These are phyloP conservation scores for Pachyramphus minor DNA, from an alignment of 2,113 vertebrate genomes.

Conservation along the genomic window DNA sequence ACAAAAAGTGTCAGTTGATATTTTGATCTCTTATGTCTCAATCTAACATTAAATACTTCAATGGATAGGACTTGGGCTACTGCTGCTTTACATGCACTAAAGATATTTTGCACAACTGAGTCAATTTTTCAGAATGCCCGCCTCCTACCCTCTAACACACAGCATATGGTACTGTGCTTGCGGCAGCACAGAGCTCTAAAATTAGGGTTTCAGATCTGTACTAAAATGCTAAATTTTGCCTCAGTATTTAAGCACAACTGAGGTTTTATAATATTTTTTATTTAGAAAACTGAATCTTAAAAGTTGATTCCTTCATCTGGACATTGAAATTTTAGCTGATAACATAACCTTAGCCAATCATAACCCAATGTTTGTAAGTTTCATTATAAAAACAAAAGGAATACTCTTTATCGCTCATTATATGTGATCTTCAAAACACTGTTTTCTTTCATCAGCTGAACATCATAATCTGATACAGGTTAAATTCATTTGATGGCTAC, in stretches of 20 bases:
- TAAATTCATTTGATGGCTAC: neutral
- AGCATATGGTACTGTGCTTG: slow-evolving; percentile 64
- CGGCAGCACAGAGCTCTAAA: slow-evolving; percentile 63
- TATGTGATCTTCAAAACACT: neutral
- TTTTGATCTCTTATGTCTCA: neutral
- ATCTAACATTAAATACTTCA: neutral
- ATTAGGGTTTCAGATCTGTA: slow-evolving; percentile 61
- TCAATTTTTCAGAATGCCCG: slow-evolving; percentile 27
- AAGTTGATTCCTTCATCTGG: neutral
- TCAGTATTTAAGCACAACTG: neutral
- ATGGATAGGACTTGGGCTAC: neutral
- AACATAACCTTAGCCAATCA: no score
- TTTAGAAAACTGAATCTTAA: slow-evolving; percentile 20
- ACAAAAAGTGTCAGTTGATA: neutral
- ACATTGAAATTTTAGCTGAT: no score
- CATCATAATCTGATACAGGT: neutral
- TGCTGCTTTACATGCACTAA: neutral
- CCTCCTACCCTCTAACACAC: slow-evolving; percentile 54
- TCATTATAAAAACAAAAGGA: neutral
- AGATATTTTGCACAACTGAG: slow-evolving; percentile 21
- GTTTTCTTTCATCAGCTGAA: neutral
- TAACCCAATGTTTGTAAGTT: neutral
- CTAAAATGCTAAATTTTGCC: slow-evolving; percentile 24
- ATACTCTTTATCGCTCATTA: neutral
- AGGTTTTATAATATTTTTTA: slow-evolving; percentile 23